Conservation (phyloP, 1,140 invertebrate genomes). For the Drosophila orena region DNA sequence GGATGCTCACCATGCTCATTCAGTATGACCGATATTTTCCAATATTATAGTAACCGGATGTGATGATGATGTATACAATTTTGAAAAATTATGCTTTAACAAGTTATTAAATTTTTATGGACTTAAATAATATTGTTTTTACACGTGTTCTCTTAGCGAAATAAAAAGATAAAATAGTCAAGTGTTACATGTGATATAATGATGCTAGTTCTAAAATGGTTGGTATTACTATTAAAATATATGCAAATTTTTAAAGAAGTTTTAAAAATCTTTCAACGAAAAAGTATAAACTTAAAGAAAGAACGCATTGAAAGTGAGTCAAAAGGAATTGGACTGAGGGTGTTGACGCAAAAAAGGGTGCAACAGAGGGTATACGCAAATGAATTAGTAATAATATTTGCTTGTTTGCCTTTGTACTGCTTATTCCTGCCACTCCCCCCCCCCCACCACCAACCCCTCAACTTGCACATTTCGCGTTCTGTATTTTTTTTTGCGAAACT, state of each 20-base stretch:
- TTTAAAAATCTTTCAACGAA: background rate
- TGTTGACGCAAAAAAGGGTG: constrained; percentile 47
- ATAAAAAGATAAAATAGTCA: too few species aligned
- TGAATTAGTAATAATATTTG: constrained; percentile 78
- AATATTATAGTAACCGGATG: too few species aligned
- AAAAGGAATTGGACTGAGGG: background rate
- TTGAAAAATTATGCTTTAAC: too few species aligned
- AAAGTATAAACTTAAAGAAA: background rate
- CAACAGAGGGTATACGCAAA: constrained; percentile 59
- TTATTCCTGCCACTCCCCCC: background rate
- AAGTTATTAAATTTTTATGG: too few species aligned
- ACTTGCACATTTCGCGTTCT: constrained; percentile 23
- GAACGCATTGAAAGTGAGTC: background rate
- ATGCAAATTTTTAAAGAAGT: too few species aligned
- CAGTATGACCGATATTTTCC: too few species aligned
- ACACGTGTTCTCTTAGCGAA: too few species aligned
- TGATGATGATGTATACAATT: too few species aligned
- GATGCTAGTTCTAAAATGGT: too few species aligned
- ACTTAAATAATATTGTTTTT: background rate
- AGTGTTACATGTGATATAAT: too few species aligned
- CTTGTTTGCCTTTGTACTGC: constrained; percentile 50
- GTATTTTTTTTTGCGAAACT: constrained; percentile 40
- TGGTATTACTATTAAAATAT: too few species aligned
- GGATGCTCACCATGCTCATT: too few species aligned
- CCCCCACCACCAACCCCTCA: background rate